phyloP scores from a whole-genome alignment of 2,113 vertebrate species.

The Felis catus region F.catus_Fca126_mat1.0 CM031413.1:50701501-50702000 shows the following conservation, averaged over 20 bases:
- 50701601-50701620: too few species aligned
- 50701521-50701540: too few species aligned
- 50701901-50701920: slow-evolving; percentile 24
- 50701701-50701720: neutral
- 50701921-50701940: neutral
- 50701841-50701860: neutral
- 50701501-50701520: too few species aligned
- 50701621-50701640: too few species aligned
- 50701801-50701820: neutral
- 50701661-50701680: too few species aligned
- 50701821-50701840: neutral
- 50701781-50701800: neutral
- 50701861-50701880: neutral
- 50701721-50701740: neutral
- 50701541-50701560: too few species aligned
- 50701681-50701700: neutral
- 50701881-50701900: neutral
- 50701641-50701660: too few species aligned
- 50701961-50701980: neutral
- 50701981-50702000: neutral
- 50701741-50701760: neutral
- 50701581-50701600: too few species aligned
- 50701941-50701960: neutral
- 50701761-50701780: neutral
- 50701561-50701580: too few species aligned